These are phyloP conservation scores for Drosophila leontia DNA, from an alignment of 1,140 invertebrate species.

Conservation along the genomic window DNA sequence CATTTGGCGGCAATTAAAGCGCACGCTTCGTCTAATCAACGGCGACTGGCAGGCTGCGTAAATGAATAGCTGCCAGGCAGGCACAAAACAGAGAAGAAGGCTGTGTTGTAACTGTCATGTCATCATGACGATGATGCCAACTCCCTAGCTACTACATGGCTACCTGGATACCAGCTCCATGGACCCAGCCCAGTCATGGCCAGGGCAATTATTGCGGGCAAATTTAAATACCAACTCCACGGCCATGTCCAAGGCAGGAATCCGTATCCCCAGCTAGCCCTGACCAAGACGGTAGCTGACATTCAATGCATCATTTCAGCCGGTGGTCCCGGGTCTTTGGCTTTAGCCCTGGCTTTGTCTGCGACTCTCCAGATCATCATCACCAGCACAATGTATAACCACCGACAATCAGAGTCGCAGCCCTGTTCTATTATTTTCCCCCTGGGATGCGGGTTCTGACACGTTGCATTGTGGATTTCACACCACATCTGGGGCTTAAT, in stretches of 20 bases:
- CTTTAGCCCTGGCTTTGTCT: conserved; percentile 16
- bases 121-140: conserved; percentile 76
- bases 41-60: conserved; percentile 78
- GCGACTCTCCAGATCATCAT: conserved; percentile 34
- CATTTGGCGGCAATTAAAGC: conserved; percentile 81
- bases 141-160: conserved; percentile 27
- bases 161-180: conserved; percentile 1
- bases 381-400: conserved; percentile 21
- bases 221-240: conserved; percentile 72
- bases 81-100: conserved; percentile 30
- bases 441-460: conserved; percentile 62
- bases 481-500: conserved; percentile 71
- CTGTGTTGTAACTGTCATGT: conserved; percentile 81
- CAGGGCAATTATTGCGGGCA: conserved; percentile 76
- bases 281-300: conserved; percentile 65
- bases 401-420: conserved; percentile 26
- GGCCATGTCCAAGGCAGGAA: conserved; percentile 12
- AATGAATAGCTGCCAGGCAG: conserved; percentile 78
- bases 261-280: conserved; percentile 31
- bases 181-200: conserved; percentile 57
- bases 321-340: conserved; percentile 59
- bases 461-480: conserved; percentile 71
- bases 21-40: conserved; percentile 82
- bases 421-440: conserved; percentile 30
- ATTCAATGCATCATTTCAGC: conserved; percentile 80